Base-by-base conservation (phyloP, 2,113 vertebrate genomes). In the Neolamprologus devosi region DNA sequence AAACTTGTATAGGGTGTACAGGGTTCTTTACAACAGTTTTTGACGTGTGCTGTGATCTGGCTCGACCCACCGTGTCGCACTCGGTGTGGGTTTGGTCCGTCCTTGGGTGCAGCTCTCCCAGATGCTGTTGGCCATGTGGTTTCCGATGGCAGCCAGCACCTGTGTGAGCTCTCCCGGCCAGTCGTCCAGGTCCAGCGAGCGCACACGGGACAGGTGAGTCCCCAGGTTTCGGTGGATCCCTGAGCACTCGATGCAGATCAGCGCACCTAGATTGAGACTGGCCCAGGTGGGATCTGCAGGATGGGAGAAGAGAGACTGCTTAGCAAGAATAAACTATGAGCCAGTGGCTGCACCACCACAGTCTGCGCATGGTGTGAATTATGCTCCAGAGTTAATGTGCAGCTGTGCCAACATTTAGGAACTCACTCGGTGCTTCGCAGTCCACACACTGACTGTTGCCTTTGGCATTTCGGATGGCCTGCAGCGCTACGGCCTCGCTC, bases 181-280 rank as follows among this genome's bases (percentile, higher is more conserved):
- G 81, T 99, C 98, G 6, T 99, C 98, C 93, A 99, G 96, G 93
- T 98, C 98, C 8, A 99, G 96, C 0, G 98, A 99, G 73, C 98
- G 98, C 5, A 99, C 98, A 0, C 98, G 97, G 0, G 98, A 99
- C 89, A 99, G 94, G 95, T 99, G 98, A 3, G 98, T 98, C 47
- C 98, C 98, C 92, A 99, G 96, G 93, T 99, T 99, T 11, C 98
- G 96, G 92, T 99, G 98, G 94, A 99, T 99, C 35, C 98, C 98
- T 0, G 98, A 99, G 91, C 98, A 99, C 95, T 99, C 98, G 54
- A 99, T 99, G 93, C 98, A 99, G 96, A 99, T 99, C 91, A 99
- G 93, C 0, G 98, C 98, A 0, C 98, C 98, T 87, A 99, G 95
- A 93, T 99, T 99, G 82, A 99, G 95, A 49, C 98, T 99, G 91